phyloP scores from a whole-genome alignment of 2,888 invertebrate genomes.

The Ypsolopha sequella region DNA sequence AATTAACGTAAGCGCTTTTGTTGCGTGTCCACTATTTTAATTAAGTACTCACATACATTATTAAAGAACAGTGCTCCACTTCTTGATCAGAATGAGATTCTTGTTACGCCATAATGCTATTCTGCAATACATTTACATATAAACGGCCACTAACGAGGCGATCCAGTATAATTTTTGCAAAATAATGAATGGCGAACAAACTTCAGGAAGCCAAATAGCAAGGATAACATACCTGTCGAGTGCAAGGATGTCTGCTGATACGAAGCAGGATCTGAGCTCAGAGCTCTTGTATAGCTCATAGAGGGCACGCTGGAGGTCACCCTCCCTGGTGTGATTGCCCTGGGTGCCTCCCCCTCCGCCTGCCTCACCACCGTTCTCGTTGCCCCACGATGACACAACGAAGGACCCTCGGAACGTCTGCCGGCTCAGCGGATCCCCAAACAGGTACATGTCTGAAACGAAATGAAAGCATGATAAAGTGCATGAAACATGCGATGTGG shows the following conservation, averaged over 20 bases:
- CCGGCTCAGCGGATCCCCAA: conserved; percentile 79
- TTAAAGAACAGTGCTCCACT: too few relatives aligned
- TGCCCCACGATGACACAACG: conserved; percentile 79
- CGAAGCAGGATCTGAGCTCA: conserved; percentile 79
- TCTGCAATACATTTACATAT: too few relatives aligned
- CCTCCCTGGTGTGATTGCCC: conserved; percentile 79
- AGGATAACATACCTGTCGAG: conserved; percentile 79
- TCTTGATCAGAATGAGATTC: too few relatives aligned
- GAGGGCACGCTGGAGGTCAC: conserved; percentile 81
- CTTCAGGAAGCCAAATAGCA: too few relatives aligned
- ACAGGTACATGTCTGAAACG: conserved; percentile 79
- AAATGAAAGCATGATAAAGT: conserved; percentile 2
- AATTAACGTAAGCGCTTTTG: too few relatives aligned
- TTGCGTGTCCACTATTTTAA: too few relatives aligned
- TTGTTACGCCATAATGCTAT: too few relatives aligned
- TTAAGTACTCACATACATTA: too few relatives aligned
- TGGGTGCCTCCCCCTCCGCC: conserved; percentile 74
- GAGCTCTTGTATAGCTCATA: conserved; percentile 82
- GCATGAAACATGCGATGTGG: not conserved
- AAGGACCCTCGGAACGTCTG: conserved; percentile 88
- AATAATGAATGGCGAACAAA: too few relatives aligned
- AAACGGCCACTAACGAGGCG: conserved; percentile 10
- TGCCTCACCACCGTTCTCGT: conserved; percentile 74
- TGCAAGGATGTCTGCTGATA: conserved; percentile 84
- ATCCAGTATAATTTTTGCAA: conserved; percentile 12